Conservation (phyloP, 2,113 vertebrate genomes). For the Apteryx owenii region DNA sequence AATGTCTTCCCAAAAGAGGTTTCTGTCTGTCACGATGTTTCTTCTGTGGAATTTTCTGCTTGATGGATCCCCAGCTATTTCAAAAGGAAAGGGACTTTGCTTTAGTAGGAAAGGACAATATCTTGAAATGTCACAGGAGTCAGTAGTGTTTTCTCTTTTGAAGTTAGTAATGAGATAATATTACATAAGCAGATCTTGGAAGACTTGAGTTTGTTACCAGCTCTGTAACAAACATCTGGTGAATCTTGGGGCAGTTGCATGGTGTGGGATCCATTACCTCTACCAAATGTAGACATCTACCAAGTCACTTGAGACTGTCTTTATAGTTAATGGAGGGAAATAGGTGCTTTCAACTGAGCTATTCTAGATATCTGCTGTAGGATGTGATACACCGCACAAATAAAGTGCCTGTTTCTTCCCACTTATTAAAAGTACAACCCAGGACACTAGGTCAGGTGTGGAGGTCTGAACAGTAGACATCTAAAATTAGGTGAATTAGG, state of each 20-base stretch:
- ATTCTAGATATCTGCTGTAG: neutral
- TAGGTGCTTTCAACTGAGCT: neutral
- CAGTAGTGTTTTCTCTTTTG: neutral
- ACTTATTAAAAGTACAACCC: neutral
- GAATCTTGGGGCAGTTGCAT: neutral
- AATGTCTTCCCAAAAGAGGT: neutral
- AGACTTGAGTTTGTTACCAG: neutral
- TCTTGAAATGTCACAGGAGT: neutral
- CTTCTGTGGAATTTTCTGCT: neutral
- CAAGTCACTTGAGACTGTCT: neutral
- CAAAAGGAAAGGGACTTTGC: neutral
- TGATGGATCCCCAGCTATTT: neutral
- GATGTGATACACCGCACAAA: neutral
- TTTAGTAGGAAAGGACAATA: rapidly evolving
- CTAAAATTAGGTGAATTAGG: neutral
- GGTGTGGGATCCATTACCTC: neutral
- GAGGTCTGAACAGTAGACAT: neutral
- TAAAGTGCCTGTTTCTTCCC: neutral
- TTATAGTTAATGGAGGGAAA: neutral
- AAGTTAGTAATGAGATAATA: neutral
- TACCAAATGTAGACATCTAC: neutral
- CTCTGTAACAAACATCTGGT: neutral
- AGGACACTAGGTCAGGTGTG: neutral
- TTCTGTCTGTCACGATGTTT: neutral
- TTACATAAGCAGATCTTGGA: neutral